These are phyloP conservation scores for Chrysolina americana DNA, from an alignment of 2,888 invertebrate genomes.

Conservation along the genomic window DNA sequence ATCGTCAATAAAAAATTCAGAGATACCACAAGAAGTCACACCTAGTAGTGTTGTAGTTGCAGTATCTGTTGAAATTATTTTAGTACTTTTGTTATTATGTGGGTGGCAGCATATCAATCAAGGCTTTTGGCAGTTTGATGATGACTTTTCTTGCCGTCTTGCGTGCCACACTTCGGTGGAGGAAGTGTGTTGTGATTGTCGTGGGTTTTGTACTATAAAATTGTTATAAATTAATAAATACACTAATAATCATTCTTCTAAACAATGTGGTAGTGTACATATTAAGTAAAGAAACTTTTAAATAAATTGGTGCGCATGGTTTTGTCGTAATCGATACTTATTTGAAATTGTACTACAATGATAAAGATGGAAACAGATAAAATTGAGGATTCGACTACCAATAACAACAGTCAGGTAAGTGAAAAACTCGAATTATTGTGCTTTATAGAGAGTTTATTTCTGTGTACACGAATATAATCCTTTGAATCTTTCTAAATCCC, in stretches of 20 bases:
- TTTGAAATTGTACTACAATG: slow-evolving; percentile 68
- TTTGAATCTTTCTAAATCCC: background rate
- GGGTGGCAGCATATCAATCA: slow-evolving; percentile 36
- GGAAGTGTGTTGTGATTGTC: slow-evolving; percentile 49
- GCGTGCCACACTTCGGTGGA: slow-evolving; percentile 50
- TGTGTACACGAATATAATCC: background rate
- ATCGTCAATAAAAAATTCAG: no score
- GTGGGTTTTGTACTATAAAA: slow-evolving; percentile 42
- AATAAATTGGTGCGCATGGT: slow-evolving; percentile 47
- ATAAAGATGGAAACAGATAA: slow-evolving; percentile 94
- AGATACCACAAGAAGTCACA: background rate
- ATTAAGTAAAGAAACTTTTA: slow-evolving; percentile 33
- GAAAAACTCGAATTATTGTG: background rate
- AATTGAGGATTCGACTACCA: slow-evolving; percentile 82
- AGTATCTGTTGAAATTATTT: background rate
- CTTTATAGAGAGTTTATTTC: background rate
- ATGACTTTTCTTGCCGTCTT: slow-evolving; percentile 46
- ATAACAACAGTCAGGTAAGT: slow-evolving; percentile 76
- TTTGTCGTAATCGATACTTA: slow-evolving; percentile 50
- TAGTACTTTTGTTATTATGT: slow-evolving; percentile 34
- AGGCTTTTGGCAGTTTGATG: slow-evolving; percentile 48
- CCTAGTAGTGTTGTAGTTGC: background rate
- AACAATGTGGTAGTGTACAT: slow-evolving; percentile 49
- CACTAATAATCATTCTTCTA: slow-evolving; percentile 38
- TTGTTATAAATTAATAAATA: slow-evolving; percentile 40